Evolutionary conservation across 2,113 vertebrate genomes (phyloP), one percentile per base, ranked within the genome.

Genomic region (Nothocercus nigrocapillus): DNA sequence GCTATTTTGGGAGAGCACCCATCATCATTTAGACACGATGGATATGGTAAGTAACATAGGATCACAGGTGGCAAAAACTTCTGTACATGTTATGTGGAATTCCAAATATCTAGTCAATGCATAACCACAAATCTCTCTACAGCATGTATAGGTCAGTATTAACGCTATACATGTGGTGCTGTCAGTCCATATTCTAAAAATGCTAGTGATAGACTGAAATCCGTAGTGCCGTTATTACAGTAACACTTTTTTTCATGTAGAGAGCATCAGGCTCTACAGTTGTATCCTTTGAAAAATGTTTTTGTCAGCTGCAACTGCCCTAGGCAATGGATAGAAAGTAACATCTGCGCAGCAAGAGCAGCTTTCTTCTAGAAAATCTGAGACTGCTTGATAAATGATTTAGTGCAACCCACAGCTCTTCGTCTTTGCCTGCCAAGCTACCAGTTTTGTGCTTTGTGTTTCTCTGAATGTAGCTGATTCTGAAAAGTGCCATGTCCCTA

Each of bases 1-100:
- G 99, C 99, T 97, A 99, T 99, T 97, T 96, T 99, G 95, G 99
- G 99, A 97, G 99, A 99, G 91, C 99, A 99, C 91, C 99, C 99
- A 25, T 99, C 99, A 81, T 98, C 98, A 22, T 99, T 98, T 97
- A 98, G 98, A 95, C 98, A 99, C 97, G 99, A 99, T 95, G 98
- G 98, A 91, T 99, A 99, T 95, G 99, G 99, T 99, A 98, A 99
- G 98, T 98, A 93, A 76, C 28, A 1, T 9, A 67, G 74, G 49
- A 28, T 93, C 61, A 34, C 62, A 93, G 83, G 63, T 93, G 77
- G 21, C 67, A 70, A 15, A 44, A 45, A 32, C n/a, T 93, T 89
- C 76, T 82, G 47, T 82, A 32, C 6, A 1, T 90, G n/a, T 32
- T 81, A 10, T 28, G 19, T 82, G 91, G 67, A 91, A 79, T 83